These are phyloP conservation scores for Lypha dubia DNA, from an alignment of 2,888 invertebrate genomes.

Conservation along the genomic window DNA sequence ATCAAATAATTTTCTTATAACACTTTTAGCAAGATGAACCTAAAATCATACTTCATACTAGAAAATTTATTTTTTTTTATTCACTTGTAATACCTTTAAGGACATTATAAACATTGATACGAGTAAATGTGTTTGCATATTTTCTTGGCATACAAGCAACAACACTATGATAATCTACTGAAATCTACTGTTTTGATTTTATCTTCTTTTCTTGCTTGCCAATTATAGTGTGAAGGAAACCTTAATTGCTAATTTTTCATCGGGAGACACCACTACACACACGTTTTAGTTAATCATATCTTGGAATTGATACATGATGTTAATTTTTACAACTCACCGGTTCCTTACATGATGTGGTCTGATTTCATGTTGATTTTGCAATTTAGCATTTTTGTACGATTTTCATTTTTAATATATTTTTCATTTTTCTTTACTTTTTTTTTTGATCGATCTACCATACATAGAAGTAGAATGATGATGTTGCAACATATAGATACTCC, in stretches of 20 bases:
- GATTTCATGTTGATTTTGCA: constrained; percentile 64
- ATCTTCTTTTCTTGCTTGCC: not conserved
- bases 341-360: constrained; percentile 55
- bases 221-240: not conserved
- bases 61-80: not conserved
- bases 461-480: constrained; percentile 33
- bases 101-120: not conserved
- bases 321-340: constrained; percentile 51
- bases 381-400: constrained; percentile 42
- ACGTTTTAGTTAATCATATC: not conserved
- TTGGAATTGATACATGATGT: constrained; percentile 31
- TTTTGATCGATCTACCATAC: constrained; percentile 2
- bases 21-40: not conserved
- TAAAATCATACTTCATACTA: not conserved
- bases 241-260: constrained; percentile 11
- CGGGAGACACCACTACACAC: constrained; percentile 32
- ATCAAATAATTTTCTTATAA: not conserved
- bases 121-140: too few relatives aligned
- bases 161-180: not conserved
- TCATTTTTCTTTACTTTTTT: constrained; percentile 20
- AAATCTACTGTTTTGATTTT: not conserved
- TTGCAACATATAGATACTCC: not conserved
- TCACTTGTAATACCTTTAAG: constrained; percentile 1
- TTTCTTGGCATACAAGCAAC: not conserved
- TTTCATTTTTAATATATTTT: not conserved